These are phyloP conservation scores for Hydrozoanthus tunicans DNA, from an alignment of 64 coral and sea anemone species.

Conservation along the genomic window DNA sequence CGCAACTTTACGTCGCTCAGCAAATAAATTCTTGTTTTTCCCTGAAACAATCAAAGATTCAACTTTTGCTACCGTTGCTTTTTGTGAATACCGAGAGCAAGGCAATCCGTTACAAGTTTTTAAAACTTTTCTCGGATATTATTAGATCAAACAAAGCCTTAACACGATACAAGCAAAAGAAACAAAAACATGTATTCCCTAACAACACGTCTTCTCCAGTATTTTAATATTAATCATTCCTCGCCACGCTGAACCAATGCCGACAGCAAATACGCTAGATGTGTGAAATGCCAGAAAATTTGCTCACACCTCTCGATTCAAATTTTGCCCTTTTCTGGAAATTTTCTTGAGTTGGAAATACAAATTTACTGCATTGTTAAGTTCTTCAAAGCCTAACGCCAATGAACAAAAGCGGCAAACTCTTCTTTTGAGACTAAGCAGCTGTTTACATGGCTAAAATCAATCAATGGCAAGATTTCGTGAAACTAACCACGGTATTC, in stretches of 20 bases:
- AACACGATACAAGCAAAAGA: slow-evolving; percentile 72
- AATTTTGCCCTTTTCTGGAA: slow-evolving; percentile 44
- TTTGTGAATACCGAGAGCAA: slow-evolving; percentile 16
- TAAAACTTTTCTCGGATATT: slow-evolving; percentile 70
- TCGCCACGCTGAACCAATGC: slow-evolving; percentile 22
- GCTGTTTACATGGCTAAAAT: slow-evolving; percentile 47
- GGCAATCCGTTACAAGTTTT: slow-evolving; percentile 43
- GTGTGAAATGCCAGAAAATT: slow-evolving; percentile 3
- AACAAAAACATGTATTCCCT: slow-evolving; percentile 79
- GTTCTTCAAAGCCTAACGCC: slow-evolving; percentile 11
- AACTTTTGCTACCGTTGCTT: slow-evolving; percentile 21
- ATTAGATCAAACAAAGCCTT: slow-evolving; percentile 81
- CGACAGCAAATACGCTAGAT: slow-evolving; percentile 53
- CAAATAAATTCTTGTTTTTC: neutral
- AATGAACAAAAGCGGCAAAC: slow-evolving; percentile 39
- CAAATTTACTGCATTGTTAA: slow-evolving; percentile 7
- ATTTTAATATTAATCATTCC: slow-evolving; percentile 67
- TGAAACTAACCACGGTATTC: slow-evolving; percentile 59
- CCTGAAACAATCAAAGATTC: neutral
- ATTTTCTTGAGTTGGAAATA: slow-evolving; percentile 4
- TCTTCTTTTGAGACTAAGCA: slow-evolving; percentile 40
- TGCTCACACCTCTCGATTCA: neutral
- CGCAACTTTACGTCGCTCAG: slow-evolving; percentile 12
- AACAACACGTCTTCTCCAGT: slow-evolving; percentile 61
- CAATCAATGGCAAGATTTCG: slow-evolving; percentile 52